Evolutionary conservation across 2,888 invertebrate genomes (phyloP).

Genomic region (Yponomeuta plumbellus): DNA sequence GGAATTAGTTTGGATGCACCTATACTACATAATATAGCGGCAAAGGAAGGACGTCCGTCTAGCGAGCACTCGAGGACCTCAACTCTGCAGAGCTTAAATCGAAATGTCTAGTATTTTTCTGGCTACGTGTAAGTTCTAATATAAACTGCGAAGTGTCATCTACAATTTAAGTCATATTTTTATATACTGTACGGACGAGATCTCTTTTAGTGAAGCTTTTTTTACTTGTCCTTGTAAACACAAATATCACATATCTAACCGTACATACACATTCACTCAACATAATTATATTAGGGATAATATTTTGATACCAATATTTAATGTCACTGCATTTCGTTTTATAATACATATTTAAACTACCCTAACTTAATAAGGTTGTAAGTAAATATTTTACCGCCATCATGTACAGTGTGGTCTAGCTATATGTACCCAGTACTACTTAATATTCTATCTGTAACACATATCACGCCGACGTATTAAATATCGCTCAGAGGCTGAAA

Average conservation of each 20-base stretch:
- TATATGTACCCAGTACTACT: constrained; percentile 67
- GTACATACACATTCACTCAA: constrained; percentile 56
- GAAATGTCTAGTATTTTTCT: constrained; percentile 47
- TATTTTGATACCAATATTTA: constrained; percentile 70
- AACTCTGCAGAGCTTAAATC: constrained; percentile 42
- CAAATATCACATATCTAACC: constrained; percentile 72
- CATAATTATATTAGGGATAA: constrained; percentile 59
- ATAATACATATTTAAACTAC: constrained; percentile 52
- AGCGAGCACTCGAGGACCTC: constrained; percentile 18
- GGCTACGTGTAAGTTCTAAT: constrained; percentile 41
- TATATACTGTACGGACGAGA: constrained; percentile 55
- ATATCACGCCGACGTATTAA: constrained; percentile 70
- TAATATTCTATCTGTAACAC: constrained; percentile 63
- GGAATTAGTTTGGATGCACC: constrained; percentile 45
- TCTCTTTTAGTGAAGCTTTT: constrained; percentile 56
- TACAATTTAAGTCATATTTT: constrained; percentile 61
- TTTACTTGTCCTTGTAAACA: constrained; percentile 59
- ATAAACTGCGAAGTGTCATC: constrained; percentile 42
- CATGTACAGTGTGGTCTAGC: constrained; percentile 66
- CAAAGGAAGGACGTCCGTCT: constrained; percentile 30
- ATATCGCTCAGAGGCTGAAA: constrained; percentile 59
- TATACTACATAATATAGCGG: constrained; percentile 45
- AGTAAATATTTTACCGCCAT: constrained; percentile 55
- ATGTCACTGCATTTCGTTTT: constrained; percentile 63
- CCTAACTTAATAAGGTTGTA: constrained; percentile 61